Base-by-base conservation (phyloP, 1,140 invertebrate species). In the Coptotermes formosanus region DNA sequence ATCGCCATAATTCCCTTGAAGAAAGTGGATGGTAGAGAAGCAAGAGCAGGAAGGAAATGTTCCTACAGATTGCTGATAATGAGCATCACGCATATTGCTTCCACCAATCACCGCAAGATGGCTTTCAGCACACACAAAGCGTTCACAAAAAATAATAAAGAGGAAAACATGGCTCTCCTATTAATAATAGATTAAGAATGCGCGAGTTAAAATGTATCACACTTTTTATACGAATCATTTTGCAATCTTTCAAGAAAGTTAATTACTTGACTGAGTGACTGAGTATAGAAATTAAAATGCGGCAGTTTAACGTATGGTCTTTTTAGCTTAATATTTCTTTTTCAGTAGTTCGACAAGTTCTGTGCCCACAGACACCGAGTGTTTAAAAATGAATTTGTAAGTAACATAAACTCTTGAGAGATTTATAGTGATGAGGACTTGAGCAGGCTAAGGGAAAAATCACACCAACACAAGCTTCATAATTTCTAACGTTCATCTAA, bases 31-130 rank as follows among this genome's bases (percentile, higher is more conserved):
- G n/a, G 83, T 19, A 19, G 83, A 52, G 45, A 45, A 25, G 21
- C 48, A 52, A 84, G 83, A 84, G 48, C 43, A 84, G 83, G 48
- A 23, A 52, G 45, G 30, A 52, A 84, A 84, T 84, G 48, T 84
- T 84, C 43, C 83, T 52, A 52, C 44, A 84, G 83, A 84, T 84
- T 55, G 83, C 83, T 84, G 83, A 84, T 84, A 84, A 84, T 84
- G 83, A 84, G 48, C 44, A 52, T 48, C 44, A 84, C 83, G 83
- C 83, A 84, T 84, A 84, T 84, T 84, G 83, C 83, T 48, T 30
- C 83, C 83, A 84, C 83, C 83, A 84, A 84, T 84, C 83, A 84
- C 83, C 45, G 83, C 82, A 52, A 44, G 83, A 52, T 52, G 83
- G 82, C 44, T 52, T 30, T 38, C 48, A 84, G n/a, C 64, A 75